Base-by-base conservation (phyloP, 1,140 invertebrate species). In the Akabosia matsudoensis region DNA sequence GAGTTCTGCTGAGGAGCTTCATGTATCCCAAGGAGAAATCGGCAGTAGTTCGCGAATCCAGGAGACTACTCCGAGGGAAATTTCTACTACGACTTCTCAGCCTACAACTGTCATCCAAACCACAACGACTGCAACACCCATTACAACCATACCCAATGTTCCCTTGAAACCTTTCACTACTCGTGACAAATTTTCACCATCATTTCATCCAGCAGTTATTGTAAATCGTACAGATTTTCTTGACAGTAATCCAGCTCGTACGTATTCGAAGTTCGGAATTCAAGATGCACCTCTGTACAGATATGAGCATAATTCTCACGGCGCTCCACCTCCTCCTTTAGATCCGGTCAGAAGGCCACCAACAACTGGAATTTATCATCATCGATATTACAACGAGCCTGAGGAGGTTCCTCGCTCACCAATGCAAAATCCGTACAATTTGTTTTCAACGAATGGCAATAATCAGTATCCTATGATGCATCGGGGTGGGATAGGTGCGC, bases 251-350 rank as follows among this genome's bases (percentile, higher is more conserved):
- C 75, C 80, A 1, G 67, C 76, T 4, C 75, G 80, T 30, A 81
- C 76, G 1, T 81, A 79, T 61, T 78, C 80, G 7, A 81, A 81
- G 56, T 81, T 81, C 61, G 76, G 74, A 22, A 71, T 81, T 61
- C 76, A 81, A 54, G 80, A 81, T 54, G 45, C 80, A 1, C 77
- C 67, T 30, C 76, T 14, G 16, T 22, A 61, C 26, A 14, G 54
- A 7, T 4, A 61, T 61, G 54, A 61, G 16, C 54, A 14, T 4
- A 61, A 61, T 61, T 7, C 54, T 24, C 54, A 7, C 4, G 37
- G 37, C 18, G 18, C 18, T 10, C 7, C 18, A 45, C 7, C 37
- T 10, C 37, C 7, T 10, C 7, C 37, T 7, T 18, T 18, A 45
- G 18, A 10, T 10, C 37, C 37, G 7, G 37, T 45, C 54, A 31